Conservation (phyloP, 1,140 invertebrate species). For the Lepeophtheirus salmonis region DNA sequence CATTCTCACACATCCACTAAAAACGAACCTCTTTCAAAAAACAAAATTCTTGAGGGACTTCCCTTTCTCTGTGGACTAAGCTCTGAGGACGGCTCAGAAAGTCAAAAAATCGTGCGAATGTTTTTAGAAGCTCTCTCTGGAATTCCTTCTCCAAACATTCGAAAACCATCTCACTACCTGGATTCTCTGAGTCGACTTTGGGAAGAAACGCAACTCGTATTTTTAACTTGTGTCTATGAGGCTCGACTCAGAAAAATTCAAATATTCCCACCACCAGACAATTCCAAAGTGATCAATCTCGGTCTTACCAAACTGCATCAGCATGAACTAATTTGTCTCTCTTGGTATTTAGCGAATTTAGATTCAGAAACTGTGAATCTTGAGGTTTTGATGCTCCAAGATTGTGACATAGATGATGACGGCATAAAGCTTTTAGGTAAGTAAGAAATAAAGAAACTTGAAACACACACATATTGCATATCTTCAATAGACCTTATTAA, state of each 20-base stretch:
- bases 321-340: neutral
- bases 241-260: slow-evolving; percentile 1
- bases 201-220: neutral
- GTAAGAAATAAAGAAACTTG: neutral
- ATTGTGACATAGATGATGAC: neutral
- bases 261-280: neutral
- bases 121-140: neutral
- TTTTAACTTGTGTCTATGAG: slow-evolving; percentile 1
- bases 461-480: no score
- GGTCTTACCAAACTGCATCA: neutral
- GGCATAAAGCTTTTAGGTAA: slow-evolving; percentile 4
- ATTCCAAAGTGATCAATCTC: neutral
- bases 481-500: no score
- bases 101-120: slow-evolving; percentile 2
- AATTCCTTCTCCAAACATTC: neutral
- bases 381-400: slow-evolving; percentile 7
- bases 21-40: neutral
- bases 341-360: neutral
- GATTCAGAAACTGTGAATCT: neutral
- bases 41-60: neutral
- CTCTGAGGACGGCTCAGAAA: neutral
- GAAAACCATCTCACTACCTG: neutral
- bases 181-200: neutral
- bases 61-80: neutral
- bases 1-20: neutral